phyloP scores from a whole-genome alignment of 2,113 vertebrate species.

The Neogale vison region DNA sequence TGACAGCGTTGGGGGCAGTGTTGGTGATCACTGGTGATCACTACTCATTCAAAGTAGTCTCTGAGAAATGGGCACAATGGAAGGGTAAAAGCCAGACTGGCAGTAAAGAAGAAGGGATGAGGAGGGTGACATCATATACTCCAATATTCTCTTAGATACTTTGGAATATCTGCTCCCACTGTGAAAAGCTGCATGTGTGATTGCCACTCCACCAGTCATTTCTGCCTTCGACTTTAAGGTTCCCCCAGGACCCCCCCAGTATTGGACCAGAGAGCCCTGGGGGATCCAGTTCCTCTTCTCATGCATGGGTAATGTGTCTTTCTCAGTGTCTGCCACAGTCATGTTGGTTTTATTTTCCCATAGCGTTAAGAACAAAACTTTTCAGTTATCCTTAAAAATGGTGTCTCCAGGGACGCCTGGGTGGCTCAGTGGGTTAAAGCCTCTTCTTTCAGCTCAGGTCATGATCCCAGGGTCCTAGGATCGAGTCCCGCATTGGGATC shows the following conservation, averaged over 20 bases:
- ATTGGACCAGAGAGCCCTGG: too few relatives aligned
- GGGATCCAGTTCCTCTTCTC: background rate
- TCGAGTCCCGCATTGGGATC: too few relatives aligned
- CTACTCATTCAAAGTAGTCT: background rate
- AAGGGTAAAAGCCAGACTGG: background rate
- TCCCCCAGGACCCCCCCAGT: background rate
- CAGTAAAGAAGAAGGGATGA: background rate
- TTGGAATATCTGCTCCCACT: background rate
- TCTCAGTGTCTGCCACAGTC: background rate
- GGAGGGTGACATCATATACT: background rate
- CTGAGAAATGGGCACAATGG: background rate
- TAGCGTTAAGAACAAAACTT: background rate
- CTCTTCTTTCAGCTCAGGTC: too few relatives aligned
- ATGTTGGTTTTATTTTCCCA: background rate
- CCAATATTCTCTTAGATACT: background rate
- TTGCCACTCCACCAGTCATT: background rate
- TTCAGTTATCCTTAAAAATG: background rate
- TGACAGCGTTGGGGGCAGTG: background rate
- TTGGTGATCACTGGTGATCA: background rate
- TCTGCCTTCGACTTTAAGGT: background rate
- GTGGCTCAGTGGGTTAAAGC: too few relatives aligned
- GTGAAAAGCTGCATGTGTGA: background rate
- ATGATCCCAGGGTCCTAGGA: too few relatives aligned
- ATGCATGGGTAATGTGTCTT: background rate
- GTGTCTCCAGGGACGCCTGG: background rate